These are phyloP conservation scores for Bergia sp. DNA, from an alignment of 92 coral and sea anemone species.

Conservation along the genomic window DNA sequence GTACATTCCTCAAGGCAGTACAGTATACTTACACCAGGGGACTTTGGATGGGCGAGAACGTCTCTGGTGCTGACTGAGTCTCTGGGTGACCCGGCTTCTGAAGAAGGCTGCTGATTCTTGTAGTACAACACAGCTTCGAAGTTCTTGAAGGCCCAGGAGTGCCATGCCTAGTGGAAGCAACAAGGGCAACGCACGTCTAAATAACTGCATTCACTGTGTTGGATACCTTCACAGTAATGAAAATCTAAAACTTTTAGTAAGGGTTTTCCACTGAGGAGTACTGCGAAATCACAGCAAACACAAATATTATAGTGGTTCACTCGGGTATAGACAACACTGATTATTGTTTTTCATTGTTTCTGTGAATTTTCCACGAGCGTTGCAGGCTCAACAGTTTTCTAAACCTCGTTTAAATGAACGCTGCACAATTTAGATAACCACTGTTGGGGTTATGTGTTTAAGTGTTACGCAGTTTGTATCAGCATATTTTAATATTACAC, in stretches of 20 bases:
- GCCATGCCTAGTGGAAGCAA: slow-evolving; percentile 81
- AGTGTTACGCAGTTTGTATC: too few relatives aligned
- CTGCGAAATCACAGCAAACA: too few relatives aligned
- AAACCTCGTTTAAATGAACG: too few relatives aligned
- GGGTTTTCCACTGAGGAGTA: background rate
- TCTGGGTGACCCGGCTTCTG: slow-evolving; percentile 46
- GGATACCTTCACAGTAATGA: background rate
- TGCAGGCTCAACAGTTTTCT: background rate
- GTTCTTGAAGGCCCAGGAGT: slow-evolving; percentile 98
- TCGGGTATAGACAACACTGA: background rate
- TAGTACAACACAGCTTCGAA: slow-evolving; percentile 95
- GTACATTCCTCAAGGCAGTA: background rate
- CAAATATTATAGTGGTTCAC: background rate
- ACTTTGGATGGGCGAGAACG: slow-evolving; percentile 33
- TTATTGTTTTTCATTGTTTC: background rate
- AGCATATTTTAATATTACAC: too few relatives aligned
- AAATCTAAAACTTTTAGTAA: background rate
- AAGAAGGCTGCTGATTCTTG: slow-evolving; percentile 81
- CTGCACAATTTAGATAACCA: too few relatives aligned
- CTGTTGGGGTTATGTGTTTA: too few relatives aligned
- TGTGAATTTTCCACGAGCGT: too few relatives aligned
- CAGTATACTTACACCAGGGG: slow-evolving; percentile 49
- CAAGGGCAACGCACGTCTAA: background rate
- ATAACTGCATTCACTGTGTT: background rate
- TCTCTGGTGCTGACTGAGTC: slow-evolving; percentile 33